Evolutionary conservation across 2,113 vertebrate species (phyloP).

Genomic region (Chamaetylas fuelleborni): DNA sequence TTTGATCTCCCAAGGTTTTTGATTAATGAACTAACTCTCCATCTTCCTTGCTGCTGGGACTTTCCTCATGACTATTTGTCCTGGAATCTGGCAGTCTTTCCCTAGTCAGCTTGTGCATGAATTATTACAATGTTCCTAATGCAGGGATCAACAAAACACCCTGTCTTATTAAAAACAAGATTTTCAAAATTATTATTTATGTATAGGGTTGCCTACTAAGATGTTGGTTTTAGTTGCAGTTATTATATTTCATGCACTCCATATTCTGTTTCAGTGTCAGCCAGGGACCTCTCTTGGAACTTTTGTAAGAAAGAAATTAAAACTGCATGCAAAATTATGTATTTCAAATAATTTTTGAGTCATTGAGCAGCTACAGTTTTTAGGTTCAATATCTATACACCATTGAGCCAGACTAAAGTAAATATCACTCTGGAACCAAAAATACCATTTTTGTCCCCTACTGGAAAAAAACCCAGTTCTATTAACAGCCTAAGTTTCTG

Average conservation of each 20-base stretch:
- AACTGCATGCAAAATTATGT: neutral
- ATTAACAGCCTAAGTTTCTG: neutral
- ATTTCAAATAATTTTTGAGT: neutral
- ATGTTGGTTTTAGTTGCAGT: neutral
- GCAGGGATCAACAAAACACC: slow-evolving; percentile 13
- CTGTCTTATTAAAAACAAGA: slow-evolving; percentile 19
- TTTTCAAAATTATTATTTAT: slow-evolving; percentile 39
- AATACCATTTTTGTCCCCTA: neutral
- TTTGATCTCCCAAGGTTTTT: neutral
- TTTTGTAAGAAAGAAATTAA: slow-evolving; percentile 28
- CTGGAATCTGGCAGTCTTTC: neutral
- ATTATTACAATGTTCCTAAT: slow-evolving; percentile 17
- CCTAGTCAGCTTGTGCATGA: neutral
- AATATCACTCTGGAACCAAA: neutral
- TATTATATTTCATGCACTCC: neutral
- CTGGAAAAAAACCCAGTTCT: neutral
- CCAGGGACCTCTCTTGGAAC: neutral
- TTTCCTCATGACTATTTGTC: neutral
- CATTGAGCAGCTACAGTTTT: neutral
- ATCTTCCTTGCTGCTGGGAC: neutral
- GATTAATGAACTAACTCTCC: neutral
- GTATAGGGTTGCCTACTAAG: neutral
- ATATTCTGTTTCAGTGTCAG: neutral
- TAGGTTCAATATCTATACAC: neutral
- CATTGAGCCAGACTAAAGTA: neutral